Conservation (phyloP, 1,140 invertebrate species). For the Pemphigus obesinymphae region DNA sequence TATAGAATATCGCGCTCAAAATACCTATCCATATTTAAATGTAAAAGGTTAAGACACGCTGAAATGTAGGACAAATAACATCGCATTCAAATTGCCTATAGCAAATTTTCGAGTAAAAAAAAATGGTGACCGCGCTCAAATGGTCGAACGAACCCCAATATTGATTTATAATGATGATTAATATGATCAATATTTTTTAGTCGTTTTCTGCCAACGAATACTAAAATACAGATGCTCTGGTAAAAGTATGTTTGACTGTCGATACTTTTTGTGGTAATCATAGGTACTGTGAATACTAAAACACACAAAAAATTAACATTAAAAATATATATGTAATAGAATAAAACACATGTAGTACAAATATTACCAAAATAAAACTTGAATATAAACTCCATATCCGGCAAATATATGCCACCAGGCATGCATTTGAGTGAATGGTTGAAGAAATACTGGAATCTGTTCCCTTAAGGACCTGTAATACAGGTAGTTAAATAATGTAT, state of each 20-base stretch:
- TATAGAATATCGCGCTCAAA: too few species aligned
- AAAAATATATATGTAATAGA: neutral
- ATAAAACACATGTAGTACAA: neutral
- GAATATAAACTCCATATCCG: slow-evolving; percentile 47
- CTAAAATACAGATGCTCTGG: slow-evolving; percentile 29
- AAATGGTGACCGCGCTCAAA: too few species aligned
- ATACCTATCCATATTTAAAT: too few species aligned
- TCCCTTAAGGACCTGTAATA: slow-evolving; percentile 43
- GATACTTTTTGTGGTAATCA: slow-evolving; percentile 45
- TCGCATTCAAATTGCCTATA: too few species aligned
- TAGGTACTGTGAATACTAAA: slow-evolving; percentile 46
- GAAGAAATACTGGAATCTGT: slow-evolving; percentile 41
- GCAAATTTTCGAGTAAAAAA: too few species aligned
- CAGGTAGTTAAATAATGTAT: neutral
- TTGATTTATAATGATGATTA: neutral
- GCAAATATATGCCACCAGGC: slow-evolving; percentile 48
- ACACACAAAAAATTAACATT: slow-evolving; percentile 10
- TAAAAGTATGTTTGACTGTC: slow-evolving; percentile 22
- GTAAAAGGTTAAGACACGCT: too few species aligned
- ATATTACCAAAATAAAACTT: slow-evolving; percentile 47
- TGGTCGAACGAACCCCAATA: too few species aligned
- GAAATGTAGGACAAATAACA: too few species aligned
- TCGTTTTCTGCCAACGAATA: slow-evolving; percentile 19
- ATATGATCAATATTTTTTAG: neutral
- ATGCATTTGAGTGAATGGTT: slow-evolving; percentile 47